Percentiles rank a stretch among this genome's conserved stretches.
These are phyloP conservation scores for Apodemia hepburni DNA, from an alignment of 2,888 invertebrate species.

Conservation along the genomic window DNA sequence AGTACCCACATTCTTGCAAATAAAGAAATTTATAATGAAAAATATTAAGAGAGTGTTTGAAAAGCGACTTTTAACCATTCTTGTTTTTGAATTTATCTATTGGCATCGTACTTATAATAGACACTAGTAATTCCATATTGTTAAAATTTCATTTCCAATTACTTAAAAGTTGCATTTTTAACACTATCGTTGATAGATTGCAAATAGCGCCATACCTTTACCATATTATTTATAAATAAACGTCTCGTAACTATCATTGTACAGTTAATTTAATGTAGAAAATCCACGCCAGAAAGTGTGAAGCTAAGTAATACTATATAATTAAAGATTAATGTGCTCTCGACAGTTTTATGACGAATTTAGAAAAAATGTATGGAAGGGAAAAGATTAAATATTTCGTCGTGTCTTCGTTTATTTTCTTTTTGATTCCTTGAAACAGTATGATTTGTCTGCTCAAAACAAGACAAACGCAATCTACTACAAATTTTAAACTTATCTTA, in stretches of 20 bases:
- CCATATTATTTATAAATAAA: constrained; percentile 66
- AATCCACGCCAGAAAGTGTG: constrained; percentile 72
- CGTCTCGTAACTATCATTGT: constrained; percentile 78
- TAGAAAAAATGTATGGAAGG: constrained; percentile 78
- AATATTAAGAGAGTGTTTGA: neutral
- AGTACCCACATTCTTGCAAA: too few relatives aligned
- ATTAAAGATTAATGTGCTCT: constrained; percentile 78
- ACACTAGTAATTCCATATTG: neutral
- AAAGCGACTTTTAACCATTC: neutral
- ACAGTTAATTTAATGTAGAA: constrained; percentile 78
- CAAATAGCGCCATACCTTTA: constrained; percentile 62
- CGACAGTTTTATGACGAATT: constrained; percentile 78
- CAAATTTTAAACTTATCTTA: too few relatives aligned
- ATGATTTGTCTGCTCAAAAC: too few relatives aligned
- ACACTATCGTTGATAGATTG: constrained; percentile 10
- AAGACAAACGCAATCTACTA: too few relatives aligned
- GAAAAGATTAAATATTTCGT: constrained; percentile 79
- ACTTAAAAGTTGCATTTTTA: constrained; percentile 12
- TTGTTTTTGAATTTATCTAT: neutral
- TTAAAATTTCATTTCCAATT: neutral
- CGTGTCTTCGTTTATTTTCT: constrained; percentile 59
- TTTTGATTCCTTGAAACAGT: constrained; percentile 15
- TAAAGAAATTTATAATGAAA: neutral
- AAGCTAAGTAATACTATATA: constrained; percentile 74
- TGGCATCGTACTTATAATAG: constrained; percentile 9